Base-by-base conservation (phyloP, 2,113 vertebrate species). In the Illadopsis cleaveri region DNA sequence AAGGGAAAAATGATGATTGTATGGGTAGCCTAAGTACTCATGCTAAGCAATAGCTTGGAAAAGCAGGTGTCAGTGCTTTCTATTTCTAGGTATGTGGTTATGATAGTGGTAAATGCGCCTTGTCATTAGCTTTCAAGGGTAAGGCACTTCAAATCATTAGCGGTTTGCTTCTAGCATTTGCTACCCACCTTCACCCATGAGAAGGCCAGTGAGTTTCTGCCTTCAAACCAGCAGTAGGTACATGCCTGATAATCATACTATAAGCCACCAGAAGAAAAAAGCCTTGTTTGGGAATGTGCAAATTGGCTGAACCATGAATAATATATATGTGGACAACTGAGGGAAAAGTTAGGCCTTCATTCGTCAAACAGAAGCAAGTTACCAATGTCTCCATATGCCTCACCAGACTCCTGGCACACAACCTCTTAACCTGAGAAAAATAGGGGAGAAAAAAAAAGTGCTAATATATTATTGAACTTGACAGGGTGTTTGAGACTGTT, bases 71-170 rank as follows among this genome's bases (percentile, higher is more conserved):
- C n/a, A 72, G 79, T 81, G n/a, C 47, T 71, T 91, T 90, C 84
- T 80, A 37, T 87, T 93, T 79, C 61, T 37, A 85, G 35, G 48
- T 24, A 68, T 77, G 93, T 82, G 69, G 86, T 94, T 93, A 93
- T 13, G 2, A 76, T 38, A 87, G 81, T 57, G 62, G 87, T 53
- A 80, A 84, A 56, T 10, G 35, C 40, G 51, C 70, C 86, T 93
- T 92, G 83, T 89, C 86, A 69, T 87, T 96, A 78, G 76, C 65
- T 68, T 92, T 91, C 86, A 96, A 79, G 40, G 6, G 23, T 57
- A 87, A 87, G 65, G 84, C 69, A 50, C 38, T 85, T 91, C 87
- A 93, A 93, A 96, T 82, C 87, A 73, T 82, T 77, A 85, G 87
- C 44, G 75, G 84, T 82, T 94, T 93, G 44, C 42, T 72, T 89